Conservation (phyloP, 1,140 invertebrate genomes). For the Tetramorium parvispinum region DNA sequence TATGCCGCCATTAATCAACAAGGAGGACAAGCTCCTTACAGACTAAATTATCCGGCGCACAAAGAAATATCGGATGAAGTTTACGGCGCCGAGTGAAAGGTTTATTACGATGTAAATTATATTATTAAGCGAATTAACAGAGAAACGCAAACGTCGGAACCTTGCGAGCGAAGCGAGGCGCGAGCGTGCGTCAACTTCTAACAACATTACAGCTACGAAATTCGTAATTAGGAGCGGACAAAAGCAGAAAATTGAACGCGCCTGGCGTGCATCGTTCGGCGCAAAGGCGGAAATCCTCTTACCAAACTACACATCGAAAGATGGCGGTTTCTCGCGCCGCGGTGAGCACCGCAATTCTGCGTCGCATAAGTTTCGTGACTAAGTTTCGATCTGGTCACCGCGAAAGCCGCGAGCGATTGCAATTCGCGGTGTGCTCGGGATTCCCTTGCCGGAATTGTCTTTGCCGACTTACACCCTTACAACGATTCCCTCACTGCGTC, state of each 20-base stretch:
- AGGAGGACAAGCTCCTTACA: background rate
- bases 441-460: conserved; percentile 13
- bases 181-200: conserved; percentile 52
- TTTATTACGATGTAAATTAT: conserved; percentile 63
- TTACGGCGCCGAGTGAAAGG: conserved; percentile 48
- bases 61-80: conserved; percentile 56
- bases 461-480: background rate
- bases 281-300: conserved; percentile 59
- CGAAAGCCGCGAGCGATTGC: conserved; percentile 50
- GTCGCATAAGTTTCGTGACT: conserved; percentile 49
- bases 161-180: conserved; percentile 22
- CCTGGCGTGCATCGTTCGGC: conserved; percentile 52
- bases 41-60: conserved; percentile 31
- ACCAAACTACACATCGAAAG: conserved; percentile 59
- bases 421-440: conserved; percentile 4
- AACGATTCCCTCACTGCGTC: background rate
- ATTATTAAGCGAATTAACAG: conserved; percentile 57
- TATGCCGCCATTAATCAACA: conserved; percentile 16
- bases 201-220: conserved; percentile 59
- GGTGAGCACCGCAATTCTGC: conserved; percentile 39
- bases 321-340: conserved; percentile 43
- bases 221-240: conserved; percentile 60
- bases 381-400: conserved; percentile 42
- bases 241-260: conserved; percentile 61
- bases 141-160: conserved; percentile 59